Base-by-base conservation (phyloP, 2,888 invertebrate genomes). In the Tribolium freemani region DNA sequence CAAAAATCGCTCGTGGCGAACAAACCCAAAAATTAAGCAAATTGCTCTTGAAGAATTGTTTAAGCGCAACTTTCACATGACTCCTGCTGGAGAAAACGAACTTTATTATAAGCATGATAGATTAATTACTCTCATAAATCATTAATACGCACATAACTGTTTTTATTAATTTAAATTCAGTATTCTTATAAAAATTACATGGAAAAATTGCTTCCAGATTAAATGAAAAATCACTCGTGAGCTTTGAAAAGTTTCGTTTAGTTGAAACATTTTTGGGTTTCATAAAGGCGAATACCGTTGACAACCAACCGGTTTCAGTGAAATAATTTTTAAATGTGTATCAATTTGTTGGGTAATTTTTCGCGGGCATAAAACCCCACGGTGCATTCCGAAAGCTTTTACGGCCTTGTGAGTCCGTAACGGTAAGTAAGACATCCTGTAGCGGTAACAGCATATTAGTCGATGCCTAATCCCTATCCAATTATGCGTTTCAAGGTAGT, bases 11-110 rank as follows among this genome's bases (percentile, higher is more conserved):
- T 60, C 48, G 45, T 48, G 60, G 60, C 60, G 60, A 21, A 16
- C 60, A 44, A 46, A 60, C 60, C 60, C 30, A 48, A 60, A 58
- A 60, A 60, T 60, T 60, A 60, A 45, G 21, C 46, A 60, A 60
- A 60, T 60, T 60, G 10, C 60, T n/a, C 11, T 48, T 26, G 30
- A 46, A 8, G 26, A 60, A 26, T 46, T 45, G 13, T 58, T 60
- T 30, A 44, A 60, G 26, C 20, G 46, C 60, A 26, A 46, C 60
- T 60, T 60, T 60, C 60, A 58, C 58, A 30, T 54, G 30, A 26
- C 30, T 30, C 30, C 54, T 13, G 30, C 54, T 26, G 54, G 26
- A 54, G 30, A 54, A 54, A 54, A 54, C 11, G 8, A 11, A 26
- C 11, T 10, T 30, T 54, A 1, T 30, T 30, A 16, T 2, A n/a